A percentile compares a stretch with the other conserved stretches of the same genome.
phyloP scores from a whole-genome alignment of 1,140 invertebrate genomes.

The Myzus persicae region DNA sequence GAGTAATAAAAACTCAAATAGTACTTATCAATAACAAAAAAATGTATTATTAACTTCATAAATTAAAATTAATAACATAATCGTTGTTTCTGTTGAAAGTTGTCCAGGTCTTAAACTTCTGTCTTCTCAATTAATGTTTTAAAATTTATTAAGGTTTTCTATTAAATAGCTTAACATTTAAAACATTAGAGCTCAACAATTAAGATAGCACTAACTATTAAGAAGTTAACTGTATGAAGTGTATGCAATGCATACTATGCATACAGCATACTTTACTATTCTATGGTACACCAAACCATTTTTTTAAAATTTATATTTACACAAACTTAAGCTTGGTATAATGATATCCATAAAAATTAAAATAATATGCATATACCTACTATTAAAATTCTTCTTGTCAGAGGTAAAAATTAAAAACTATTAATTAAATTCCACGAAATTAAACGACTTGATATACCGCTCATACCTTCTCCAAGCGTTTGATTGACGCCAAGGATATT shows the following conservation, averaged over 20 bases:
- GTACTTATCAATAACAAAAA: not conserved
- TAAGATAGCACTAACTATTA: no score
- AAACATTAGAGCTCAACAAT: no score
- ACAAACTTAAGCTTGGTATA: not conserved
- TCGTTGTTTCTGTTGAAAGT: not conserved
- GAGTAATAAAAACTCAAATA: not conserved
- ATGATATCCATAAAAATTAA: not conserved
- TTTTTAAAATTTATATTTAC: not conserved
- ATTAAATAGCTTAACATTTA: no score
- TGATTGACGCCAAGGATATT: not conserved
- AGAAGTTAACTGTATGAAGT: not conserved
- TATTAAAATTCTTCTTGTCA: not conserved
- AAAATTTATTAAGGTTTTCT: no score
- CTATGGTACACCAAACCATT: not conserved
- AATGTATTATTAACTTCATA: not conserved
- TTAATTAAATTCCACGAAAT: not conserved
- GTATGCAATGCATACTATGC: no score
- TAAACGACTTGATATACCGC: not conserved
- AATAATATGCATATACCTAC: not conserved
- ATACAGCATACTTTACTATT: no score
- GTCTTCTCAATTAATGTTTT: not conserved
- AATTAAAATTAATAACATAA: not conserved
- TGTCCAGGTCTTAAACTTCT: not conserved
- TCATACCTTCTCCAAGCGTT: not conserved
- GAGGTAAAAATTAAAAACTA: not conserved